Evolutionary conservation across 2,113 vertebrate species (phyloP).

Genomic region (Myocastor coypus): DNA sequence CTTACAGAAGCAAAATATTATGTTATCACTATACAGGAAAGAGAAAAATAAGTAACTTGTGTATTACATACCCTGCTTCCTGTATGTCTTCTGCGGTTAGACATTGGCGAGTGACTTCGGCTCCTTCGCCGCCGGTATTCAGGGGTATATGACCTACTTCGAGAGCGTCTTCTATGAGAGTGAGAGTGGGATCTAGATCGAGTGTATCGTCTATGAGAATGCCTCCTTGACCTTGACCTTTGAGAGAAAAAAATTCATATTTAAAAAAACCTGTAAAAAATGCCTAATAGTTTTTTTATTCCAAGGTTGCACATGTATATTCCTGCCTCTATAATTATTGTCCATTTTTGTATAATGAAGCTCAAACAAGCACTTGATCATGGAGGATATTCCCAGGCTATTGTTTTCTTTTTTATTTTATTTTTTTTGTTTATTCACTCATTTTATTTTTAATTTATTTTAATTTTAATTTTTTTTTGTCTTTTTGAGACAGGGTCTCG

Average conservation of each 20-base stretch:
- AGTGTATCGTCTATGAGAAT: conserved; percentile 92
- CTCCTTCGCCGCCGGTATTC: conserved; percentile 93
- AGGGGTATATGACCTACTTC: conserved; percentile 93
- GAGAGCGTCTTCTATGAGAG: conserved; percentile 92
- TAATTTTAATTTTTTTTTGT: no score
- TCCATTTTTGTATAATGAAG: not conserved
- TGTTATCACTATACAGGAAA: not conserved
- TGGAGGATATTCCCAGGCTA: not conserved
- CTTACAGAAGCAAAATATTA: conserved; percentile 23
- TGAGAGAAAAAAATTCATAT: conserved; percentile 75
- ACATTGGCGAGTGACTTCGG: conserved; percentile 94
- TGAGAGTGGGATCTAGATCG: conserved; percentile 92
- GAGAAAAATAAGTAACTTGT: not conserved
- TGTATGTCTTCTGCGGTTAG: conserved; percentile 91
- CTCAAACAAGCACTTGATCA: not conserved
- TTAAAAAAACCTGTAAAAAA: conserved; percentile 11
- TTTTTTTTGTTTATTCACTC: no score
- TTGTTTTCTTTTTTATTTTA: not conserved
- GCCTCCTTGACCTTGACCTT: conserved; percentile 93
- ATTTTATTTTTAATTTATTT: no score
- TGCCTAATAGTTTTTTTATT: not conserved
- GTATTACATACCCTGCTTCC: conserved; percentile 93
- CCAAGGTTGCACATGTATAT: not conserved
- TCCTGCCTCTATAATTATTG: not conserved
- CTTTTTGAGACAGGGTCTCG: no score